These are phyloP conservation scores for Pangasianodon hypophthalmus DNA, from an alignment of 2,113 vertebrate species.

Conservation along the genomic window DNA sequence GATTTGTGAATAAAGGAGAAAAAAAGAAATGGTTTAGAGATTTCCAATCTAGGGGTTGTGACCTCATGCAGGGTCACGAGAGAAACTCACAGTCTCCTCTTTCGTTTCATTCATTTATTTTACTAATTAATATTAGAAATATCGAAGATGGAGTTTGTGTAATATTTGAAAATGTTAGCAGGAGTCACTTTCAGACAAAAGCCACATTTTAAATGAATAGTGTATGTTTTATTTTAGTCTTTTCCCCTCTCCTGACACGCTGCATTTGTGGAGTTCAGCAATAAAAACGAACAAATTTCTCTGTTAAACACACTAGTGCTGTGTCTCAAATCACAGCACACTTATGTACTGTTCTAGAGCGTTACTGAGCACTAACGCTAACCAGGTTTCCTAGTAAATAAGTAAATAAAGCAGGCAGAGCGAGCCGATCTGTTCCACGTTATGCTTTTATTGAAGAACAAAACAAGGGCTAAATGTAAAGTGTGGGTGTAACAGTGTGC, in stretches of 20 bases:
- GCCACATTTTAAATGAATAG: too few species aligned
- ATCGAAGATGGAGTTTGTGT: too few species aligned
- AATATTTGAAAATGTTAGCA: too few species aligned
- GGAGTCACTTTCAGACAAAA: too few species aligned
- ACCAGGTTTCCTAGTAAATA: too few species aligned
- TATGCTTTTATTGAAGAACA: slow-evolving; percentile 14
- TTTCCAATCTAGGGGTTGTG: not conserved
- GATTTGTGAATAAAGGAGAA: too few species aligned
- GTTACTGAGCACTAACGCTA: too few species aligned
- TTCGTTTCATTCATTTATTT: not conserved
- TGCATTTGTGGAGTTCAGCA: not conserved
- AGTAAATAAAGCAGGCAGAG: not conserved
- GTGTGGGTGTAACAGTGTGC: not conserved
- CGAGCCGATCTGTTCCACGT: not conserved
- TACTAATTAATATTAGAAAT: too few species aligned
- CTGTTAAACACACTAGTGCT: not conserved
- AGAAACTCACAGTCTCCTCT: not conserved
- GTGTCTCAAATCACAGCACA: not conserved
- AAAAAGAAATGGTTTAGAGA: too few species aligned
- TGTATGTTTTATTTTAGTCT: too few species aligned
- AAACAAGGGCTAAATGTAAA: slow-evolving; percentile 5
- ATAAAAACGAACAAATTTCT: not conserved
- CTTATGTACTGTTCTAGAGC: too few species aligned
- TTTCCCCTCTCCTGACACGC: too few species aligned
- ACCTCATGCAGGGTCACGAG: not conserved